Conservation (phyloP, 2,113 vertebrate species). For the Chaetorhynchus papuensis region DNA sequence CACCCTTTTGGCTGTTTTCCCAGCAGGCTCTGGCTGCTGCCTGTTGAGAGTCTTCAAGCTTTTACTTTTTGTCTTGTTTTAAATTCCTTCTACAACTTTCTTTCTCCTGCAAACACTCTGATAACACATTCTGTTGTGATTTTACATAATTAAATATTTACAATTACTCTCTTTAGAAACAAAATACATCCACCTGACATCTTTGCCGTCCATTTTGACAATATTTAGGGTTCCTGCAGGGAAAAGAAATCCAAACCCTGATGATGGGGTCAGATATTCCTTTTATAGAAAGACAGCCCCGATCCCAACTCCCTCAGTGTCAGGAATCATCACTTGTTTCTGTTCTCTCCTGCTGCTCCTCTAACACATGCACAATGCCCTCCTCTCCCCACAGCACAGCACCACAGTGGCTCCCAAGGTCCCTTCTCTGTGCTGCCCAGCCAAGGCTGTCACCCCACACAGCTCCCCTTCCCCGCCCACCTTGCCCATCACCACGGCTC, state of each 20-base stretch:
- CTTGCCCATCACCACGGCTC: accelerated
- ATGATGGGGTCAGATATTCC: not conserved
- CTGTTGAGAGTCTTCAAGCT: not conserved
- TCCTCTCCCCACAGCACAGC: not conserved
- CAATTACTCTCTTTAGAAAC: not conserved
- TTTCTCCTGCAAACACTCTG: not conserved
- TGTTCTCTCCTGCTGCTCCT: not conserved
- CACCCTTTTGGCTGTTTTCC: not conserved
- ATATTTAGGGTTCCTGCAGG: not conserved
- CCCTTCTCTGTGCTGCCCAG: not conserved
- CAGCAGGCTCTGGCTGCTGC: not conserved
- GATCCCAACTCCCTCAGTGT: not conserved
- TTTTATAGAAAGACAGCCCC: not conserved
- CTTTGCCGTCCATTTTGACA: not conserved
- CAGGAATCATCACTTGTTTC: not conserved
- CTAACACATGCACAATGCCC: not conserved
- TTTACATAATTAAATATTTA: not conserved
- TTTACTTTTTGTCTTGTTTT: not conserved
- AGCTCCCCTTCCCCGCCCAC: not conserved
- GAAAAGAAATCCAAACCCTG: not conserved
- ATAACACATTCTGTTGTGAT: not conserved
- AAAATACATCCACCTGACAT: not conserved
- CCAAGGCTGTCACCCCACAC: not conserved
- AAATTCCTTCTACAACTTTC: not conserved
- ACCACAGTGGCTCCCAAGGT: not conserved